Evolutionary conservation across 2,888 invertebrate species (phyloP), one percentile per base, ranked within the genome.

Genomic region (Hymenopus coronatus): DNA sequence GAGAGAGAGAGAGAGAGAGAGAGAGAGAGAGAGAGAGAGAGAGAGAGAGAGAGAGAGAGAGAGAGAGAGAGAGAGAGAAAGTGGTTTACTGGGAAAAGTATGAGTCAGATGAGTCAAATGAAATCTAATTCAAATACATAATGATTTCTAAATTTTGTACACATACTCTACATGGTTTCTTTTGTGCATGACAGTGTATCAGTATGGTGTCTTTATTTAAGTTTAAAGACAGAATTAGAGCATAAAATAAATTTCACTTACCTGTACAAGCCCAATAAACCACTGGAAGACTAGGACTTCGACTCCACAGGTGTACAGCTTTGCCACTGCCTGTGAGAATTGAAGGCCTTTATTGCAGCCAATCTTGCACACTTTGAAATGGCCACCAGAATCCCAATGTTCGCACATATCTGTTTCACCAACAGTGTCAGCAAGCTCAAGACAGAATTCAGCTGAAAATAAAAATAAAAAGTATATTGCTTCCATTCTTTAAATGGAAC

Each of bases 241-340:
- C 7, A 87, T 84, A 6, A 20, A 9, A 30, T 6, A 84, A 28
- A 8, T 85, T 85, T 83, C 28, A 92, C 95, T 95, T 95, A 97
- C 97, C 95, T 92, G 98, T 98, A 92, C 98, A 98, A 91, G 98
- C 98, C 89, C 98, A 98, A 92, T 98, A 98, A n/a, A 97, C 94
- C 91, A 98, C 94, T 54, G 98, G 97, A 91, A 97, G 94, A 85
- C 95, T 95, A 14, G 98, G 97, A 92, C 99, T 95, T 99, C 99
- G 88, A 97, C 97, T n/a, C 98, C 99, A 92, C 99, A 99, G 1
- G 98, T 98, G 93, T 98, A 99, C 95, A 99, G 99, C 91, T 97
- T 97, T 1, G 99, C 98, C n/a, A 98, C 97, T 89, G 96, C 96
- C 92, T 98, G 97, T 0, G 98, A 98, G 94, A 99, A 99, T 91